Percentiles rank a stretch among this genome's conserved stretches.
Evolutionary conservation across 1,140 invertebrate genomes (phyloP).

Genomic region (Prorops nasuta): DNA sequence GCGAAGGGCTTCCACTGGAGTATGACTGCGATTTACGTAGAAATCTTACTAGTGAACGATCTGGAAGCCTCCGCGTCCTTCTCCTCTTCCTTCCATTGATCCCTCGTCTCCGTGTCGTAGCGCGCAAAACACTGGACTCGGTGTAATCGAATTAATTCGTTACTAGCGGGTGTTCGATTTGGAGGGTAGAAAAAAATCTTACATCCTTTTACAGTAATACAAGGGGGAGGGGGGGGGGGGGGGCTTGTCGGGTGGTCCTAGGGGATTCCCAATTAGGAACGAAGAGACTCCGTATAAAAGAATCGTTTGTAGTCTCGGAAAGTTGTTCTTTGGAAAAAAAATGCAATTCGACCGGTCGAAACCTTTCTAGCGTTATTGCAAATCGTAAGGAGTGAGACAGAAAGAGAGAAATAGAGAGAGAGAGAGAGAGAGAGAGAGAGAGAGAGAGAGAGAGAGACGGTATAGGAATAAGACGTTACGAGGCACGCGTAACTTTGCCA

Average conservation of each 20-base stretch:
- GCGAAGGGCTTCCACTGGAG: too few species aligned
- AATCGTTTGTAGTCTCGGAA: too few species aligned
- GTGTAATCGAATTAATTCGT: constrained; percentile 17
- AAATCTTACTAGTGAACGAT: too few species aligned
- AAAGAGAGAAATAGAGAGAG: not conserved
- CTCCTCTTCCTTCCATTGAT: constrained; percentile 5
- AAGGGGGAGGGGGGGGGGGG: too few species aligned
- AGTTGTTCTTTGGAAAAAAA: too few species aligned
- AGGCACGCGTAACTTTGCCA: not conserved
- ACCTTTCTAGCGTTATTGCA: constrained; percentile 21
- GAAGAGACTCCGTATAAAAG: too few species aligned
- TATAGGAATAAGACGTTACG: constrained; percentile 33
- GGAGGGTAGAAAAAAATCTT: too few species aligned
- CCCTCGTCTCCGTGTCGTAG: not conserved
- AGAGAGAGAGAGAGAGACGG: not conserved
- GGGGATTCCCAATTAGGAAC: too few species aligned
- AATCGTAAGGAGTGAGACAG: constrained; percentile 2
- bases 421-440: not conserved
- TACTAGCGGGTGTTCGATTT: constrained; percentile 3
- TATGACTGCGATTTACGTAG: too few species aligned
- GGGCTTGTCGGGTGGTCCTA: too few species aligned
- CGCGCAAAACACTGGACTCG: constrained; percentile 1
- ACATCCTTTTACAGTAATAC: constrained; percentile 19
- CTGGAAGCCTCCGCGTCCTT: too few species aligned
- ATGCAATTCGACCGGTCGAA: constrained; percentile 4